Percentiles rank a stretch among this genome's conserved stretches.
Conservation (phyloP, 2,113 vertebrate species). For the Hucho hucho region DNA sequence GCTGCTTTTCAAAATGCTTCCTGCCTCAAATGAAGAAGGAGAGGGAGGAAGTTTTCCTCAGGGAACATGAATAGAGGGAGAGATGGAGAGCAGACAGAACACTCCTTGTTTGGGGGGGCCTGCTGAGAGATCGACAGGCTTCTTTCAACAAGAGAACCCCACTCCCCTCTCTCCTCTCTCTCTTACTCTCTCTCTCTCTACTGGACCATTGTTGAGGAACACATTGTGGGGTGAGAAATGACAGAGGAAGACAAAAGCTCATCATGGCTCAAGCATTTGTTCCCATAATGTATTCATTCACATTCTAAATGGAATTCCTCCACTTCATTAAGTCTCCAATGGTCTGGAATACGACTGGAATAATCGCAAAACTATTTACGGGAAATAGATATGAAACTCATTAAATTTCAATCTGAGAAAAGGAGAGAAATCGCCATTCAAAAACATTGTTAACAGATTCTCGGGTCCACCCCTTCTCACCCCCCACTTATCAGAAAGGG, state of each 20-base stretch:
- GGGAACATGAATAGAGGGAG: slow-evolving; percentile 75
- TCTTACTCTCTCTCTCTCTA: slow-evolving; percentile 9
- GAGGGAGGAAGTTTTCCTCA: slow-evolving; percentile 63
- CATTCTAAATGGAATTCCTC: slow-evolving; percentile 26
- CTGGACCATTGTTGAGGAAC: slow-evolving; percentile 43
- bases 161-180: not conserved
- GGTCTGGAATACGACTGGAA: slow-evolving; percentile 11
- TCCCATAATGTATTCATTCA: slow-evolving; percentile 21
- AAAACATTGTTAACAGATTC: not conserved
- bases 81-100: slow-evolving; percentile 63
- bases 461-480: not conserved
- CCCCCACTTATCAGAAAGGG: slow-evolving; percentile 12
- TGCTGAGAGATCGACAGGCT: slow-evolving; percentile 79
- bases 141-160: slow-evolving; percentile 67
- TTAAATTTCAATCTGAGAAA: not conserved
- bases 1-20: slow-evolving; percentile 62
- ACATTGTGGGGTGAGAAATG: slow-evolving; percentile 49
- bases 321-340: slow-evolving; percentile 14
- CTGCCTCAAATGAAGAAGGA: slow-evolving; percentile 58
- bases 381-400: not conserved
- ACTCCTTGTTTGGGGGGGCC: slow-evolving; percentile 73
- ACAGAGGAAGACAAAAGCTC: slow-evolving; percentile 54
- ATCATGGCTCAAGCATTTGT: slow-evolving; percentile 29
- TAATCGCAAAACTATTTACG: not conserved
- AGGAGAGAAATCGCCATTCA: not conserved